phyloP scores from a whole-genome alignment of 2,113 vertebrate species.

The Nanorana parkeri region DNA sequence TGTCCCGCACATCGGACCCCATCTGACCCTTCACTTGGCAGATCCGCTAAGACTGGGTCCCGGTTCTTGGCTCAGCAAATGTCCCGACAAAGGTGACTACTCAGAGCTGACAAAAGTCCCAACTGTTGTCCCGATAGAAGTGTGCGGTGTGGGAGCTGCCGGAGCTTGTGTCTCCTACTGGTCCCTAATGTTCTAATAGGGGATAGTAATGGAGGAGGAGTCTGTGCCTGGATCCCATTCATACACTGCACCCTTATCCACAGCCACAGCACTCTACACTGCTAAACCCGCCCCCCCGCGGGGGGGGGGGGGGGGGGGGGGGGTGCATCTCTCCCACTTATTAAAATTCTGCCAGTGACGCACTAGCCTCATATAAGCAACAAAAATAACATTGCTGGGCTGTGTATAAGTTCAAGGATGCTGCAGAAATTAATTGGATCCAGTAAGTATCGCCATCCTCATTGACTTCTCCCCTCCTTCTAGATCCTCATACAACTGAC shows the following conservation, averaged over 20 bases:
- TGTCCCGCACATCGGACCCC: slow-evolving; percentile 91
- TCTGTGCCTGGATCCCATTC: slow-evolving; percentile 53
- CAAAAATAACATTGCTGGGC: slow-evolving; percentile 20
- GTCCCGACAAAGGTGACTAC: too few relatives aligned
- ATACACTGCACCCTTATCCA: slow-evolving; percentile 27
- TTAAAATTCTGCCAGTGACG: not conserved
- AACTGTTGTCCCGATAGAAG: slow-evolving; percentile 45
- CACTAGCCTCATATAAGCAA: not conserved
- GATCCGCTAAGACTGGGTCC: too few relatives aligned
- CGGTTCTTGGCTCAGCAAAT: too few relatives aligned
- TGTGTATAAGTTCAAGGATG: not conserved
- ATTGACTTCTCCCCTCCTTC: too few relatives aligned
- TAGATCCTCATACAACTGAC: too few relatives aligned
- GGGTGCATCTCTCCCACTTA: not conserved
- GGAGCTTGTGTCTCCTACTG: slow-evolving; percentile 80
- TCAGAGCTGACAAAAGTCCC: not conserved
- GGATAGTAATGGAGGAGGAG: slow-evolving; percentile 84
- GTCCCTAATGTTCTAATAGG: slow-evolving; percentile 87
- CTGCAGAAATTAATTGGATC: not conserved
- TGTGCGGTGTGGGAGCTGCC: slow-evolving; percentile 69
- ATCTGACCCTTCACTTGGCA: slow-evolving; percentile 67
- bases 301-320: not conserved
- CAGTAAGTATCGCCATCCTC: not conserved
- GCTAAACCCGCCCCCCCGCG: too few relatives aligned
- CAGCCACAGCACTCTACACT: not conserved